Evolutionary conservation across 1,140 invertebrate genomes (phyloP).

Genomic region (Bombus consobrinus): DNA sequence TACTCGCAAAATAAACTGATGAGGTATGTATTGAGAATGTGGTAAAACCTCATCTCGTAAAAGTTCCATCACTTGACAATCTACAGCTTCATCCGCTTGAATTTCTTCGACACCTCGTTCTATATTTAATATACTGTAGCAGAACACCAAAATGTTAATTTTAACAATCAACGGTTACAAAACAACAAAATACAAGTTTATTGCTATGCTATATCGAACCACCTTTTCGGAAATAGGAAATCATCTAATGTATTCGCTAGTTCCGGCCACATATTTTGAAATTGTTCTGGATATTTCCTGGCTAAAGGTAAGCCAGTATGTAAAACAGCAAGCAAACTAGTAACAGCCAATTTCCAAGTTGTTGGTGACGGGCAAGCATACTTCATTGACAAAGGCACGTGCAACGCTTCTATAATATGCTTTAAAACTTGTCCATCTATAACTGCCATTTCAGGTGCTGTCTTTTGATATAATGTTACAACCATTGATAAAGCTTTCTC

Average conservation of each 20-base stretch:
- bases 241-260: conserved; percentile 94
- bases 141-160: not conserved
- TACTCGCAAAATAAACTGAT: conserved; percentile 93
- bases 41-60: conserved; percentile 94
- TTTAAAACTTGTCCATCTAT: conserved; percentile 90
- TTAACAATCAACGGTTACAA: not conserved
- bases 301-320: conserved; percentile 94
- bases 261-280: conserved; percentile 91
- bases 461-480: conserved; percentile 92
- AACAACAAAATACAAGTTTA: conserved; percentile 3
- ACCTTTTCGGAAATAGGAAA: conserved; percentile 94
- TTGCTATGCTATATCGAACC: conserved; percentile 50
- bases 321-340: conserved; percentile 90
- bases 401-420: conserved; percentile 90
- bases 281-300: conserved; percentile 88
- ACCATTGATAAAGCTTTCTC: conserved; percentile 92
- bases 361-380: conserved; percentile 91
- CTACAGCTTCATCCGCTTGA: conserved; percentile 92
- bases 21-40: conserved; percentile 90
- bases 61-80: conserved; percentile 94
- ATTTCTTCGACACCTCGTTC: conserved; percentile 92
- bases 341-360: conserved; percentile 94
- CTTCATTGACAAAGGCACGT: conserved; percentile 90
- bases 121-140: conserved; percentile 77
- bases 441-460: conserved; percentile 88